Conservation (phyloP, 2,797 vertebrate genomes). For the Anguilla anguilla region DNA sequence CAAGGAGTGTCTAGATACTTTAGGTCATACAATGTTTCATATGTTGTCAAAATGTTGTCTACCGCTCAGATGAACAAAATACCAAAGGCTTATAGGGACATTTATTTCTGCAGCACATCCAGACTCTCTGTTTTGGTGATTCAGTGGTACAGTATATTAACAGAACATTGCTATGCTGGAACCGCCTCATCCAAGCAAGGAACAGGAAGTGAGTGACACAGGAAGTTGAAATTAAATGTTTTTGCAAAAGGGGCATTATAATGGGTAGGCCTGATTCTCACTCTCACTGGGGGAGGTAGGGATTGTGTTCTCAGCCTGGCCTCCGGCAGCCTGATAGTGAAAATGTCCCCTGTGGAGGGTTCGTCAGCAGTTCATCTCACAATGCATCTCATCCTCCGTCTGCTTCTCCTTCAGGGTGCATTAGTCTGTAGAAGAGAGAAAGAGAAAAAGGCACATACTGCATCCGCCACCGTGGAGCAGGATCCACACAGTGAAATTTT, state of each 20-base stretch:
- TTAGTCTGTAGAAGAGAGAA: conserved; percentile 34
- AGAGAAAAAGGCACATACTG: not conserved
- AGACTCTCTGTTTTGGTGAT: not conserved
- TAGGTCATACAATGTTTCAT: too few relatives aligned
- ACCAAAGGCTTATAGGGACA: not conserved
- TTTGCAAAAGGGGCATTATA: not conserved
- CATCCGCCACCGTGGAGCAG: not conserved
- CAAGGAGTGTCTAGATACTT: too few relatives aligned
- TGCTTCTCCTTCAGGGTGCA: conserved; percentile 50
- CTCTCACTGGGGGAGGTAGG: not conserved
- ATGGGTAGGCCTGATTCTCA: not conserved
- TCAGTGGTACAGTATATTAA: not conserved
- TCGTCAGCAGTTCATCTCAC: conserved; percentile 5
- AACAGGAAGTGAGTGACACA: not conserved
- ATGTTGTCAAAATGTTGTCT: too few relatives aligned
- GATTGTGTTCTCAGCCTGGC: not conserved
- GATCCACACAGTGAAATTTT: not conserved
- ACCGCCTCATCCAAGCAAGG: not conserved
- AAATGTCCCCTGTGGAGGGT: not conserved
- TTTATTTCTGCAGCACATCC: not conserved
- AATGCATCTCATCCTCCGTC: conserved; percentile 20
- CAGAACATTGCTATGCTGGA: not conserved
- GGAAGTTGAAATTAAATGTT: not conserved
- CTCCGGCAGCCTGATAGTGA: not conserved
- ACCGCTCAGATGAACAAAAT: not conserved